Evolutionary conservation across 2,113 vertebrate genomes (phyloP).

Genomic region (Mastomys natalensis): DNA sequence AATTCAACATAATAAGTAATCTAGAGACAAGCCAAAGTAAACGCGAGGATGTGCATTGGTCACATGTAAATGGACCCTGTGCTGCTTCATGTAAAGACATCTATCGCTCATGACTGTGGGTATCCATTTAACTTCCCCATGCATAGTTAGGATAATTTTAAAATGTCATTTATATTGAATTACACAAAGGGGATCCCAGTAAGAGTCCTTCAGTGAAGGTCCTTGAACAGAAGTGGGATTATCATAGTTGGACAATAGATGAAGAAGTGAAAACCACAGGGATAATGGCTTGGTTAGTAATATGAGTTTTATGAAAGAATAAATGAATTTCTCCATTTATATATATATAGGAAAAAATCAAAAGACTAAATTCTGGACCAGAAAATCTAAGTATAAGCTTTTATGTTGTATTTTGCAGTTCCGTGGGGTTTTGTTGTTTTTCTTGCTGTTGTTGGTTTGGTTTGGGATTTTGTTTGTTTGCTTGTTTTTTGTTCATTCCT

Average conservation of each 20-base stretch:
- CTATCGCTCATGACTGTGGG: too few relatives aligned
- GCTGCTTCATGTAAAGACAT: neutral
- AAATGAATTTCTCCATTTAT: neutral
- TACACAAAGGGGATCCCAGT: accelerated
- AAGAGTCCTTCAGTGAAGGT: neutral
- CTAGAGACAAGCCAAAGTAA: neutral
- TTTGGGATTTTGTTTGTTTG: neutral
- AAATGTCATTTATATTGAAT: neutral
- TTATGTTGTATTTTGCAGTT: neutral
- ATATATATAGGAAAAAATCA: too few relatives aligned
- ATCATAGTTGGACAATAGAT: neutral
- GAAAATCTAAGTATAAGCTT: neutral
- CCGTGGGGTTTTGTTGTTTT: too few relatives aligned
- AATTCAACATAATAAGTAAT: neutral
- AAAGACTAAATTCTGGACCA: neutral
- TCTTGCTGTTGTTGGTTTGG: neutral
- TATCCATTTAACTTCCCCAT: neutral
- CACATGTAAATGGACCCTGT: neutral
- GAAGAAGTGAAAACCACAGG: neutral
- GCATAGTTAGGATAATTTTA: too few relatives aligned
- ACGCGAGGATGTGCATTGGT: neutral
- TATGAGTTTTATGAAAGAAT: neutral
- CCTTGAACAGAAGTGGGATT: neutral
- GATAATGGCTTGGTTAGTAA: neutral
- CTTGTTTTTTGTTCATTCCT: too few relatives aligned